These are phyloP conservation scores for Diachrysia chrysitis DNA, from an alignment of 2,888 invertebrate species.

Conservation along the genomic window DNA sequence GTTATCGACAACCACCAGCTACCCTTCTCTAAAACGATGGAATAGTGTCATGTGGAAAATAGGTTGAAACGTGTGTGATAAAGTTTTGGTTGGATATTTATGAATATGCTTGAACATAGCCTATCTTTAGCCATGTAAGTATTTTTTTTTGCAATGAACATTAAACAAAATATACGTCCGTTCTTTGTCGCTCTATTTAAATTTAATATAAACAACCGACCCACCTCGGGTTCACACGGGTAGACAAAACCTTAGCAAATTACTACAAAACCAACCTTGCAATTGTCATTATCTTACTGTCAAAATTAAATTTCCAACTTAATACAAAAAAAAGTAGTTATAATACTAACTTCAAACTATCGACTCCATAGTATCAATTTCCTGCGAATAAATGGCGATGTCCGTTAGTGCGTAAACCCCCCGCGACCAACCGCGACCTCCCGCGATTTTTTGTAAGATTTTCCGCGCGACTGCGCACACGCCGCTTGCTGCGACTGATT, in stretches of 20 bases:
- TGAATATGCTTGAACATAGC: neutral
- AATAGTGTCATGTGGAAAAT: conserved; percentile 44
- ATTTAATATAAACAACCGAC: too few relatives aligned
- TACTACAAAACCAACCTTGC: too few relatives aligned
- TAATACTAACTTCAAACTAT: conserved; percentile 21
- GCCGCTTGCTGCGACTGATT: conserved; percentile 85
- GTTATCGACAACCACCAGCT: conserved; percentile 87
- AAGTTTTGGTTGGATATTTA: neutral
- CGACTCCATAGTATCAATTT: conserved; percentile 65
- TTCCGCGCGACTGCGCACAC: conserved; percentile 84
- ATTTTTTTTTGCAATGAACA: too few relatives aligned
- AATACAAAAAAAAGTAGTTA: neutral
- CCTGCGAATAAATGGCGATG: conserved; percentile 70
- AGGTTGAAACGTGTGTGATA: conserved; percentile 11
- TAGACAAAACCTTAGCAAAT: too few relatives aligned
- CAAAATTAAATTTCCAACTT: too few relatives aligned
- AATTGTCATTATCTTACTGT: too few relatives aligned
- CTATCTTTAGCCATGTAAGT: too few relatives aligned
- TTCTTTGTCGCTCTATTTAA: too few relatives aligned
- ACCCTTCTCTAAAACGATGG: conserved; percentile 75
- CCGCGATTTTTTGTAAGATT: conserved; percentile 88
- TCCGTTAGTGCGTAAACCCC: conserved; percentile 79
- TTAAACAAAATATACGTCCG: too few relatives aligned
- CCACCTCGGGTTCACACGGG: too few relatives aligned
- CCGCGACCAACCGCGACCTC: conserved; percentile 63